A percentile compares a stretch with the other conserved stretches of the same genome.
Evolutionary conservation across 2,888 invertebrate species (phyloP).

Genomic region (Myopa tessellatipennis): DNA sequence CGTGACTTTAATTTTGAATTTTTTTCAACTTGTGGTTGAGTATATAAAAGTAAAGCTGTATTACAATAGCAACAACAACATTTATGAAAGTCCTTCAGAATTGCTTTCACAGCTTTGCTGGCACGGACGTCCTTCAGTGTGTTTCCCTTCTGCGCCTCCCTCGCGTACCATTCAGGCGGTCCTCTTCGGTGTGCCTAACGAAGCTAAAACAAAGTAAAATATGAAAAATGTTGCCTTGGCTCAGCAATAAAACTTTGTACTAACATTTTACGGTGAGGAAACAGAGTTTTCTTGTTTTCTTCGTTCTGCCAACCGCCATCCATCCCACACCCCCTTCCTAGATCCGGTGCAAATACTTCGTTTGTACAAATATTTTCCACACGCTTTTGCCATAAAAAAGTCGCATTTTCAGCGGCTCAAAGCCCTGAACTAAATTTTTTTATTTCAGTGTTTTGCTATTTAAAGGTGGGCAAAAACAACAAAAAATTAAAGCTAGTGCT

Average conservation of each 20-base stretch:
- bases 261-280: conserved; percentile 24
- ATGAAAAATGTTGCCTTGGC: conserved; percentile 29
- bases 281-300: not conserved
- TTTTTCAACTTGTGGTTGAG: no score
- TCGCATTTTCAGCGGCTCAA: conserved; percentile 39
- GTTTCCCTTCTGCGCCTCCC: not conserved
- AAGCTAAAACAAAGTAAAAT: conserved; percentile 15
- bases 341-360: not conserved
- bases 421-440: conserved; percentile 11
- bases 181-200: not conserved
- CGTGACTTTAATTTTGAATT: no score
- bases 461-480: not conserved
- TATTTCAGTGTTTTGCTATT: not conserved
- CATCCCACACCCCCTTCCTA: not conserved
- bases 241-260: conserved; percentile 26
- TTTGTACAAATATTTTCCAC: conserved; percentile 35
- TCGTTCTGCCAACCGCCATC: not conserved
- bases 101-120: not conserved
- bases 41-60: no score
- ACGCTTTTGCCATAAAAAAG: conserved; percentile 44
- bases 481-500: conserved; percentile 23
- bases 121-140: conserved; percentile 14
- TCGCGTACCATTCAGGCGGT: not conserved
- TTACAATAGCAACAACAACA: no score
- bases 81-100: no score